Percentiles rank a stretch among this genome's conserved stretches.
These are phyloP conservation scores for Dasyornis broadbenti DNA, from an alignment of 2,113 vertebrate genomes.

Conservation along the genomic window DNA sequence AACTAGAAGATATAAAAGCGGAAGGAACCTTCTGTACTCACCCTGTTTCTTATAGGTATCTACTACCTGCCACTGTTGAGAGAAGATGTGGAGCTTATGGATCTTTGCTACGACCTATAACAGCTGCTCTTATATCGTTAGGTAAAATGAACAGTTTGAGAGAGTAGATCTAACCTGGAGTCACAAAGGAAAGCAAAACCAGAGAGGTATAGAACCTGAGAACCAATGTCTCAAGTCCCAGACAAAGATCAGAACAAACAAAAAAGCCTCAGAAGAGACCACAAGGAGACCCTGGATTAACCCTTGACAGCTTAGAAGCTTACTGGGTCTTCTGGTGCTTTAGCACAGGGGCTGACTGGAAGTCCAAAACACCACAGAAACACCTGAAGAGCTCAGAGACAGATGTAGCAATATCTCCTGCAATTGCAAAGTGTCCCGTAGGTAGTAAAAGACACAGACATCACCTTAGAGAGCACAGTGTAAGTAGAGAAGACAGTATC, in stretches of 20 bases:
- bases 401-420: neutral
- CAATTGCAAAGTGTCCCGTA: neutral
- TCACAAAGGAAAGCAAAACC: slow-evolving; percentile 43
- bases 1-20: neutral
- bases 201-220: neutral
- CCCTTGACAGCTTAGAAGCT: neutral
- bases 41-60: neutral
- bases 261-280: neutral
- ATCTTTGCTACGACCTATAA: neutral
- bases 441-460: neutral
- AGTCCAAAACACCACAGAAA: neutral
- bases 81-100: neutral
- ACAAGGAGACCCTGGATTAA: neutral
- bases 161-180: neutral
- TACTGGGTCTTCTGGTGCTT: neutral
- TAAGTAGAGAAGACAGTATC: neutral
- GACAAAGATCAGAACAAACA: neutral
- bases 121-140: neutral
- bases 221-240: neutral
- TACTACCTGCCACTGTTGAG: neutral
- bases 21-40: slow-evolving; percentile 15
- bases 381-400: neutral
- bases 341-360: rapidly evolving
- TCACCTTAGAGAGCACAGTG: neutral
- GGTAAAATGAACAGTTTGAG: neutral